Conservation (phyloP, 2,113 vertebrate species). For the Atractosteus spatula region DNA sequence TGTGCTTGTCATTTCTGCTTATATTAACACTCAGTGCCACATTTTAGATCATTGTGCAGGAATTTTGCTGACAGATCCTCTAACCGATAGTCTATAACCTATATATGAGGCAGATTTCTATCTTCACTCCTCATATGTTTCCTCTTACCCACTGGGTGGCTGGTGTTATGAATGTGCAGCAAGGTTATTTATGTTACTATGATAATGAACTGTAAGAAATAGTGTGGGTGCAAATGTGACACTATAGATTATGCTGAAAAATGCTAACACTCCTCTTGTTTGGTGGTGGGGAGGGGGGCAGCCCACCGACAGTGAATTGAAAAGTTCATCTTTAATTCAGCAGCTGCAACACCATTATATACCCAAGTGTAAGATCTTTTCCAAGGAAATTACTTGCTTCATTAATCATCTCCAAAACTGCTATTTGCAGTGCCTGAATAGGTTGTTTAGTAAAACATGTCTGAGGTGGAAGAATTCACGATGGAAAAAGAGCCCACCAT, state of each 20-base stretch:
- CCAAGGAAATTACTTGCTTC: constrained; percentile 9
- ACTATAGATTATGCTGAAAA: background rate
- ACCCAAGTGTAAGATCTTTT: background rate
- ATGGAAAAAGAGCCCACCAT: background rate
- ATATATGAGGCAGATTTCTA: background rate
- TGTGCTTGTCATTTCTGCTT: constrained; percentile 22
- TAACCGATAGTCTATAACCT: constrained; percentile 9
- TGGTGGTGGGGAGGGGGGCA: background rate
- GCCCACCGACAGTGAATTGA: background rate
- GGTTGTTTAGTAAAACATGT: constrained; percentile 24
- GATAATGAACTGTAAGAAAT: background rate
- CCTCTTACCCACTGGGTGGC: constrained; percentile 2
- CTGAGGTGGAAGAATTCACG: background rate
- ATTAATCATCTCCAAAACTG: constrained; percentile 27
- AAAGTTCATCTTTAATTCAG: background rate
- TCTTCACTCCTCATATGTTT: constrained; percentile 7
- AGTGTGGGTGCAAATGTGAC: background rate
- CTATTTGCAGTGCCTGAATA: constrained; percentile 12
- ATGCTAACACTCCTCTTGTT: background rate
- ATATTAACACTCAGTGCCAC: background rate
- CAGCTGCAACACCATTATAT: background rate
- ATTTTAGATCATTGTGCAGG: constrained; percentile 5
- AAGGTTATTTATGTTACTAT: background rate
- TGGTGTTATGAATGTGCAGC: background rate
- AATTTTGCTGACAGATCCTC: constrained; percentile 10